Evolutionary conservation across 2,113 vertebrate species (phyloP).

Genomic region (Corythornis vintsioides): DNA sequence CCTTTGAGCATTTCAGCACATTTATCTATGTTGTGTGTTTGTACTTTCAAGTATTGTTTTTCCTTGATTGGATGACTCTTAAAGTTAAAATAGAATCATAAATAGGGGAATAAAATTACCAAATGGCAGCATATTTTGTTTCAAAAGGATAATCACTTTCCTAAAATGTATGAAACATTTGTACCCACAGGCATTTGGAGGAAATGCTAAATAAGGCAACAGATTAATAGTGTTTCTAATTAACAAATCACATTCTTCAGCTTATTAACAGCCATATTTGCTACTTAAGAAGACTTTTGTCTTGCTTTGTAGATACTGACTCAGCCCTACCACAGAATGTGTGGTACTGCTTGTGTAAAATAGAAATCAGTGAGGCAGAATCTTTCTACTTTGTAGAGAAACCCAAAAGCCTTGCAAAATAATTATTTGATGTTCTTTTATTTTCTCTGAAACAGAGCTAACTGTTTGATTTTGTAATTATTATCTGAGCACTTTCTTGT

Average conservation of each 20-base stretch:
- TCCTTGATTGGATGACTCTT: background rate
- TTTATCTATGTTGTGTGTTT: background rate
- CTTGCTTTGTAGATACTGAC: background rate
- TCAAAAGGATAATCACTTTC: slow-evolving; percentile 5
- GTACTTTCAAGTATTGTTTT: background rate
- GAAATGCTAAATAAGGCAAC: background rate
- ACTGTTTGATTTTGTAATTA: background rate
- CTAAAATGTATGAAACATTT: background rate
- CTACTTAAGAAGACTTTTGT: background rate
- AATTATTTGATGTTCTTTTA: background rate
- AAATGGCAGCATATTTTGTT: background rate
- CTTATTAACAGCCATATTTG: background rate
- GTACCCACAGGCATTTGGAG: background rate
- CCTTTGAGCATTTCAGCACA: background rate
- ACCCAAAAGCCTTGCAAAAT: background rate
- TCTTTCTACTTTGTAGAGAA: background rate
- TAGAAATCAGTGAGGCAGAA: background rate
- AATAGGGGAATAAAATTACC: slow-evolving; percentile 20
- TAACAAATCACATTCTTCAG: background rate
- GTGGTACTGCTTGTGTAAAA: background rate
- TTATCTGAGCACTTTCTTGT: background rate
- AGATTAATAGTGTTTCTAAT: background rate
- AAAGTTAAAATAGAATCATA: slow-evolving; percentile 33
- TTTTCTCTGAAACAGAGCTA: background rate
- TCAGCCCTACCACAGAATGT: background rate